phyloP scores from a whole-genome alignment of 2,888 invertebrate species.

The Rhaphigaster nebulosa region DNA sequence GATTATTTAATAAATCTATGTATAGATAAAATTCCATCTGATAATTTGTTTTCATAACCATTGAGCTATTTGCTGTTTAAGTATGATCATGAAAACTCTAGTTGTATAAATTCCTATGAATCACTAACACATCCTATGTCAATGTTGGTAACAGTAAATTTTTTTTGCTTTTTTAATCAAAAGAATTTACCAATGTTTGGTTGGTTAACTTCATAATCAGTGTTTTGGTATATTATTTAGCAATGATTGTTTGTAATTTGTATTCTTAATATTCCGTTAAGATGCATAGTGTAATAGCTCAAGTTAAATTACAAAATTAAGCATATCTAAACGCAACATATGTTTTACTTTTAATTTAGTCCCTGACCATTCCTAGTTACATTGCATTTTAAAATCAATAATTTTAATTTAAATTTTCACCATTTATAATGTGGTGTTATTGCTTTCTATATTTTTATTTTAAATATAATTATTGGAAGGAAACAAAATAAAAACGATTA shows the following conservation, averaged over 20 bases:
- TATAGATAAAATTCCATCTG: background rate
- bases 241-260: constrained; percentile 15
- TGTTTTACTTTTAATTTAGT: constrained; percentile 43
- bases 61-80: background rate
- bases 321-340: constrained; percentile 34
- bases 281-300: constrained; percentile 23
- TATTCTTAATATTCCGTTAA: background rate
- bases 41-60: background rate
- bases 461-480: background rate
- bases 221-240: constrained; percentile 10
- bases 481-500: background rate
- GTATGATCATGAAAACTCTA: background rate
- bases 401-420: background rate
- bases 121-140: background rate
- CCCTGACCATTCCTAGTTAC: constrained; percentile 7
- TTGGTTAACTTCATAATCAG: background rate
- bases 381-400: constrained; percentile 23
- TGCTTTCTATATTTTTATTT: constrained; percentile 33
- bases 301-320: constrained; percentile 15
- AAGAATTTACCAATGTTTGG: background rate
- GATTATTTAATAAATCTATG: background rate
- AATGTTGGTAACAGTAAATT: background rate
- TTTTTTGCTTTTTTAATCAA: background rate
- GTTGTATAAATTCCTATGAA: background rate
- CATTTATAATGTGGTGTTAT: constrained; percentile 14